Evolutionary conservation across 2,888 invertebrate genomes (phyloP).

Genomic region (Eupithecia centaureata): DNA sequence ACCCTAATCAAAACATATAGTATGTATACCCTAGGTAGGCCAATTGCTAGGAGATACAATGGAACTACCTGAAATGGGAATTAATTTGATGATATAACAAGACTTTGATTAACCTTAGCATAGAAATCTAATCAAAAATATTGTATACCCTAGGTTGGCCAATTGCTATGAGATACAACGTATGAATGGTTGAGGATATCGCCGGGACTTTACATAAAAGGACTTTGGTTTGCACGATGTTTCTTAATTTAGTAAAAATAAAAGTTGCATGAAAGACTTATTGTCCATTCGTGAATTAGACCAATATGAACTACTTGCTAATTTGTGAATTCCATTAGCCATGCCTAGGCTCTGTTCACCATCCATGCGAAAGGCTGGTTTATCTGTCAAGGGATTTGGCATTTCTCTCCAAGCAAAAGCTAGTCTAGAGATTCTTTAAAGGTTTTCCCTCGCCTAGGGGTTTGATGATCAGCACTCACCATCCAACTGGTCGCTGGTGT

Average conservation of each 20-base stretch:
- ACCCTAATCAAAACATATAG: too few relatives aligned
- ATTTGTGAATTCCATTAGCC: neutral
- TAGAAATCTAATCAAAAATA: too few relatives aligned
- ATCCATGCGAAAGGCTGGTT: neutral
- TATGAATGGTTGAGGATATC: neutral
- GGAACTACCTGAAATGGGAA: too few relatives aligned
- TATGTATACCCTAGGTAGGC: too few relatives aligned
- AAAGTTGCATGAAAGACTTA: too few relatives aligned
- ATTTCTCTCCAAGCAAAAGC: neutral
- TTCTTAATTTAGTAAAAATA: neutral
- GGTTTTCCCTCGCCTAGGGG: neutral
- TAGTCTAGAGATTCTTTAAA: neutral
- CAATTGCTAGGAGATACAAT: too few relatives aligned
- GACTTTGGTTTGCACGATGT: neutral
- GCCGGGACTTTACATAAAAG: neutral
- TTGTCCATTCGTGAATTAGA: neutral
- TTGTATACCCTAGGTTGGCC: too few relatives aligned
- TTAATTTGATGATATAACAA: too few relatives aligned
- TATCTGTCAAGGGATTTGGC: neutral
- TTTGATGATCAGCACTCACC: constrained; percentile 49
- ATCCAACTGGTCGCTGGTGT: constrained; percentile 75
- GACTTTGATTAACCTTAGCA: too few relatives aligned
- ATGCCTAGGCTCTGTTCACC: neutral
- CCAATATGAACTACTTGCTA: neutral
- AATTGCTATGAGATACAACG: too few relatives aligned